A percentile compares a stretch with the other conserved stretches of the same genome.
phyloP scores from a whole-genome alignment of 2,113 vertebrate genomes.

The Hemichromis elongatus region DNA sequence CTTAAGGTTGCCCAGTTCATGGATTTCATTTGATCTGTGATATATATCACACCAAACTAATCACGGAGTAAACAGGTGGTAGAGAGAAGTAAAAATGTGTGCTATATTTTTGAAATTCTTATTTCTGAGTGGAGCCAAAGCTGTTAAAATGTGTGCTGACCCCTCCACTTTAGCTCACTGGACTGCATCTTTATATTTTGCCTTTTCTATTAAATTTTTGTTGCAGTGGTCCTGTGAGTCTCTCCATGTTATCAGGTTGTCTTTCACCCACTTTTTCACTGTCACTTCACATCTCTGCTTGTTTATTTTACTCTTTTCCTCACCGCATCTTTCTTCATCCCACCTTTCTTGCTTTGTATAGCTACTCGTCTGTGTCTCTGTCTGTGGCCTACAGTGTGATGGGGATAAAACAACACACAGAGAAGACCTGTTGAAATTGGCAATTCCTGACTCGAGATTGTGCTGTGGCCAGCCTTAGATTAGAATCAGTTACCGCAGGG shows the following conservation, averaged over 20 bases:
- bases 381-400: not conserved
- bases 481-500: slow-evolving; percentile 8
- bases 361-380: not conserved
- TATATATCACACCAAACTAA: slow-evolving; percentile 35
- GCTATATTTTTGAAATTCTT: slow-evolving; percentile 20
- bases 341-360: not conserved
- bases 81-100: slow-evolving; percentile 26
- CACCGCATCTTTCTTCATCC: not conserved
- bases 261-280: not conserved
- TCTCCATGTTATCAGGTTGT: slow-evolving; percentile 15
- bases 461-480: not conserved
- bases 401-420: not conserved
- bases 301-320: slow-evolving; percentile 5
- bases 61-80: not conserved
- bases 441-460: not conserved
- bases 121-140: slow-evolving; percentile 16
- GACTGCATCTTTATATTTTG: slow-evolving; percentile 38
- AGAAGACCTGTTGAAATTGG: slow-evolving; percentile 23
- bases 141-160: slow-evolving; percentile 38
- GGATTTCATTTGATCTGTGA: slow-evolving; percentile 29
- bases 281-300: not conserved
- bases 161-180: slow-evolving; percentile 45
- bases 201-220: slow-evolving; percentile 42
- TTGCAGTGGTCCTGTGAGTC: not conserved
- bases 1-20: not conserved